Evolutionary conservation across 2,113 vertebrate genomes (phyloP), one percentile per base, ranked within the genome.

Genomic region (Melanocharis versteri): DNA sequence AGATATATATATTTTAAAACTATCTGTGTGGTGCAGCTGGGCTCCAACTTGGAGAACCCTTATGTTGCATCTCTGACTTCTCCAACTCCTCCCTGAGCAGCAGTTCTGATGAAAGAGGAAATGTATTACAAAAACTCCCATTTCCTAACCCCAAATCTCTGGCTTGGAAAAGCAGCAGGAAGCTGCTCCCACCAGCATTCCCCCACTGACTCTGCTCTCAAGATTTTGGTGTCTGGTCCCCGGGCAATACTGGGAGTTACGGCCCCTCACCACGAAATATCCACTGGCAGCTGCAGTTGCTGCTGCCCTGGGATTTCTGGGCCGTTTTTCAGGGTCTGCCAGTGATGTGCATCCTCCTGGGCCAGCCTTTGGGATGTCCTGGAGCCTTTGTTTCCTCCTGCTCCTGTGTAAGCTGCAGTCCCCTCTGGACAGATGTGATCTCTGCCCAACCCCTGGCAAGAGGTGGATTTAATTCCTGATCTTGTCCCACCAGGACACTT

Each of bases 1-100:
- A 58, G 7, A 82, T 68, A 69, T 61, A 56, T 58, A 19, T 78
- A 9, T 26, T 53, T 86, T 42, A 42, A 80, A 95, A 69, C 53
- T 96, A 95, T 94, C 87, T 62, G 39, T 50, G 61, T 3, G 1
- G 13, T 85, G 47, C 96, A 94, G 93, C 84, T 91, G 91, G 91
- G 27, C 90, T 89, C 54, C 61, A 37, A 62, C 78, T 54, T 40
- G 42, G 33, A 85, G 35, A 90, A 26, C 33, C 13, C 24, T 86
- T 28, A 27, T 17, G 57, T 9, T 61, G 33, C 62, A 47, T 19
- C 78, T 86, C 83, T 62, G 42, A 39, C 40, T 84, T 79, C 62
- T 65, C 50, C 8, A 42, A 35, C 42, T 47, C 33, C 45, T 80
- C 50, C 58, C 27, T 4, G 26, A 65, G 61, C 56, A 62, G 50